Percentiles rank a stretch among this genome's conserved stretches.
phyloP scores from a whole-genome alignment of 2,888 invertebrate species.

The Ectropis crepuscularia region DNA sequence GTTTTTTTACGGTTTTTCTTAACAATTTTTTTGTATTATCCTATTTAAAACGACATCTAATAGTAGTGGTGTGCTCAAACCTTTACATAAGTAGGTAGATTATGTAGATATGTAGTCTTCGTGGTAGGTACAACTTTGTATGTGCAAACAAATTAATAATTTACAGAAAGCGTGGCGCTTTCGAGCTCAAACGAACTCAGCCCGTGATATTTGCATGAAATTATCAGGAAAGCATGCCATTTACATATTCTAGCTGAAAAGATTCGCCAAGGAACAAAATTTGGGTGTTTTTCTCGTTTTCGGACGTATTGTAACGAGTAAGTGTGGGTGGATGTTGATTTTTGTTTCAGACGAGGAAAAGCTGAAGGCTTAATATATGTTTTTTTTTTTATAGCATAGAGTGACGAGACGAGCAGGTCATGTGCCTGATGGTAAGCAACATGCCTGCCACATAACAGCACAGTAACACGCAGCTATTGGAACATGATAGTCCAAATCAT shows the following conservation, averaged over 20 bases:
- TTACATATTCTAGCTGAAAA: constrained; percentile 34
- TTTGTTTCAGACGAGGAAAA: no score
- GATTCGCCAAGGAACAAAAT: constrained; percentile 28
- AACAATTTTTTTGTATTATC: neutral
- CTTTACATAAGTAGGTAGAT: neutral
- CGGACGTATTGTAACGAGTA: constrained; percentile 5
- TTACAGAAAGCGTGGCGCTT: constrained; percentile 55
- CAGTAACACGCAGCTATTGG: no score
- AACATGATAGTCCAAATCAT: no score
- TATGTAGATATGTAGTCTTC: neutral
- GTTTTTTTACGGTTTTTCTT: neutral
- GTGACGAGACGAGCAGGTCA: no score
- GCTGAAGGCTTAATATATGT: no score
- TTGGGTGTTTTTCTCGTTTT: constrained; percentile 38
- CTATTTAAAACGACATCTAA: neutral
- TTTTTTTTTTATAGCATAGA: no score
- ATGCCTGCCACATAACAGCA: no score
- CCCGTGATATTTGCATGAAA: constrained; percentile 56
- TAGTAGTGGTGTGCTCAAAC: neutral
- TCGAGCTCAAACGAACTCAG: constrained; percentile 58
- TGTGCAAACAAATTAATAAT: constrained; percentile 77
- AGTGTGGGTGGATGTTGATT: neutral
- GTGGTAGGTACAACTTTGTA: constrained; percentile 50
- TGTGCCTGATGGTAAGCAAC: no score
- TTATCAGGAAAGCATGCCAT: constrained; percentile 46